Percentiles rank a stretch among this genome's conserved stretches.
These are phyloP conservation scores for Dendrophyllia cribrosa DNA, from an alignment of 64 coral and sea anemone genomes.

Conservation along the genomic window DNA sequence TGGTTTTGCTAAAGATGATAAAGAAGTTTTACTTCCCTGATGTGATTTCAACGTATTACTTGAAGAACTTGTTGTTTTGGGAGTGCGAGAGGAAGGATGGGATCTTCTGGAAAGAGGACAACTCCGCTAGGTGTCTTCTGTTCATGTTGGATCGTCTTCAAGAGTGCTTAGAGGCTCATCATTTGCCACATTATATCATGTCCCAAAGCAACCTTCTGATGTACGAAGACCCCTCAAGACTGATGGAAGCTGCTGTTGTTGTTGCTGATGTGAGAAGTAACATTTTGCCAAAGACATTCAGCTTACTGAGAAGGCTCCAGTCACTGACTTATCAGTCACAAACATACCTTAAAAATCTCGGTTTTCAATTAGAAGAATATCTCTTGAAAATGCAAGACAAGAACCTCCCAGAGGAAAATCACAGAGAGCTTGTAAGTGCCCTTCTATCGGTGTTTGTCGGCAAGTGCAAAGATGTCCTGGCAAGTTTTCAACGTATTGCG, in stretches of 20 bases:
- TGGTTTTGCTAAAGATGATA: conserved; percentile 81
- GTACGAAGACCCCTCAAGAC: conserved; percentile 59
- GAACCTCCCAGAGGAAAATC: background rate
- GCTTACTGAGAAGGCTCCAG: conserved; percentile 55
- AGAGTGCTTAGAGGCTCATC: conserved; percentile 50
- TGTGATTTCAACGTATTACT: conserved; percentile 77
- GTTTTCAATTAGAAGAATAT: background rate
- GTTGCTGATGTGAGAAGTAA: conserved; percentile 53
- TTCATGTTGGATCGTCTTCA: conserved; percentile 76
- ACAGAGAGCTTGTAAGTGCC: background rate
- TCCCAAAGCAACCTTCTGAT: conserved; percentile 74
- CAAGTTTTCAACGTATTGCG: background rate
- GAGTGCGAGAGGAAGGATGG: conserved; percentile 65
- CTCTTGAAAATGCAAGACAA: conserved; percentile 49
- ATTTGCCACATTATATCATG: conserved; percentile 80
- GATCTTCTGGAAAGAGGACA: conserved; percentile 68
- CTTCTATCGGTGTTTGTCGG: conserved; percentile 30
- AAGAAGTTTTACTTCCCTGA: conserved; percentile 90
- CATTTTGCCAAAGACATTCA: conserved; percentile 66
- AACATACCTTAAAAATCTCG: conserved; percentile 37
- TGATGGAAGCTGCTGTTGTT: conserved; percentile 51
- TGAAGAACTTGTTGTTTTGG: conserved; percentile 91
- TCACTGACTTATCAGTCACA: conserved; percentile 43
- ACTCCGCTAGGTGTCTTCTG: conserved; percentile 63
- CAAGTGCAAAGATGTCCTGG: conserved; percentile 41